A percentile compares a stretch with the other conserved stretches of the same genome.
phyloP scores from a whole-genome alignment of 1,140 invertebrate genomes.

The Cotesia glomerata region DNA sequence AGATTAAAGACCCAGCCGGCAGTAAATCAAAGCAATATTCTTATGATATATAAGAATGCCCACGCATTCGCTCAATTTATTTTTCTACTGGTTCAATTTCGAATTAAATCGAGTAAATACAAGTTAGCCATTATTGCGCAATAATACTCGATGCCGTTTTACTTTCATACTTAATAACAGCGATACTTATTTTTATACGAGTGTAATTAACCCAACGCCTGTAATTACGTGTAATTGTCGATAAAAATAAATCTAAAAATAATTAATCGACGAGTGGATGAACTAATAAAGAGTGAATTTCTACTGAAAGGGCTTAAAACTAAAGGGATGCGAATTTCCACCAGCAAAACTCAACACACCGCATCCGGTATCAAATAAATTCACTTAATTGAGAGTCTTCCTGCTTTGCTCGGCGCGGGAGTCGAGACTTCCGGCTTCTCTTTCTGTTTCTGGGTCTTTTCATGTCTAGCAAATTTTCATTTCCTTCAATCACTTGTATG shows the following conservation, averaged over 20 bases:
- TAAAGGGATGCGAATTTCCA: constrained; percentile 5
- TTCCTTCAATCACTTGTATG: background rate
- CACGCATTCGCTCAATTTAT: constrained; percentile 17
- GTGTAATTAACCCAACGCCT: no score
- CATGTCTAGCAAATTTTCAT: constrained; percentile 19
- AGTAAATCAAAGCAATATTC: constrained; percentile 13
- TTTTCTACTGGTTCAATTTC: background rate
- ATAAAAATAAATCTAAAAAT: background rate
- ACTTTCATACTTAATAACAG: background rate
- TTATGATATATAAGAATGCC: background rate
- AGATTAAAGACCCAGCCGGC: constrained; percentile 8
- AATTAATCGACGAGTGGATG: background rate
- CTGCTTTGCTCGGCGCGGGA: constrained; percentile 19
- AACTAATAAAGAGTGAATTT: no score
- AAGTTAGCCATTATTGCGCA: background rate
- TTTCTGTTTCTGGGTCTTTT: constrained; percentile 19
- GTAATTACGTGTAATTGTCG: no score
- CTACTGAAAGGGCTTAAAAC: no score
- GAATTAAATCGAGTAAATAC: background rate
- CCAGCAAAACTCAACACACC: constrained; percentile 11
- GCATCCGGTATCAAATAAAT: constrained; percentile 34
- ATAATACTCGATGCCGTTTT: background rate
- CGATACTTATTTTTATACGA: background rate
- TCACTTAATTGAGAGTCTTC: constrained; percentile 32
- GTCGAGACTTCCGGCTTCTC: constrained; percentile 26